Conservation (phyloP, 2,797 vertebrate species). For the Hemitrygon akajei region DNA sequence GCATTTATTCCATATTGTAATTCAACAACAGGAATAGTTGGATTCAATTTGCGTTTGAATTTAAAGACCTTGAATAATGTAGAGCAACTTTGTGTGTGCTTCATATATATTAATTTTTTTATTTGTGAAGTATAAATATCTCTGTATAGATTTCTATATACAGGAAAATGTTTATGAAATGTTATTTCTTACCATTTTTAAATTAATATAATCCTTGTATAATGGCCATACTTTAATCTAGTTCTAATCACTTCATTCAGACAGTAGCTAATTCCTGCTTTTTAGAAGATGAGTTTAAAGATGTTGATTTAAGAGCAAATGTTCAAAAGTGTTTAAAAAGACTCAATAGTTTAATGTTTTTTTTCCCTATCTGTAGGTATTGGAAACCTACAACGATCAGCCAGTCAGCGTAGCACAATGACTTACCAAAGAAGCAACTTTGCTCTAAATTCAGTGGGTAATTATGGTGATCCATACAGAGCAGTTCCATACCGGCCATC, state of each 20-base stretch:
- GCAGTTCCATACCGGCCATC: constrained; percentile 70
- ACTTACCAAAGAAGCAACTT: constrained; percentile 93
- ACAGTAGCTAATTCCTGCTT: constrained; percentile 1
- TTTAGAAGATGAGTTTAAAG: background rate
- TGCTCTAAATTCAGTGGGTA: constrained; percentile 68
- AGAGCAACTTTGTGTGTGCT: background rate
- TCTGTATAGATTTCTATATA: background rate
- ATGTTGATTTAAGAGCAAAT: constrained; percentile 41
- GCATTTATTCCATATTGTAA: background rate
- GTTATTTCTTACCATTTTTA: background rate
- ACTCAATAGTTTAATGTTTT: background rate
- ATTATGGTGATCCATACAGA: constrained; percentile 78
- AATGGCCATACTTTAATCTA: background rate
- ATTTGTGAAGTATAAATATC: background rate
- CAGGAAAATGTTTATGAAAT: background rate
- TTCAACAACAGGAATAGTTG: background rate
- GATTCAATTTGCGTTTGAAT: background rate
- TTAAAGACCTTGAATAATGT: background rate
- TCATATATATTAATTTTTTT: background rate
- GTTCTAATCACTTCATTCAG: background rate
- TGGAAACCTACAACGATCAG: constrained; percentile 83
- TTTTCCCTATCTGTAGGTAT: constrained; percentile 64
- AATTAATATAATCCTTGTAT: background rate
- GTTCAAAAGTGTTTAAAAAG: background rate
- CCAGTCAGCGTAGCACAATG: constrained; percentile 88